Evolutionary conservation across 2,113 vertebrate genomes (phyloP).

Genomic region (Cynocephalus volans): DNA sequence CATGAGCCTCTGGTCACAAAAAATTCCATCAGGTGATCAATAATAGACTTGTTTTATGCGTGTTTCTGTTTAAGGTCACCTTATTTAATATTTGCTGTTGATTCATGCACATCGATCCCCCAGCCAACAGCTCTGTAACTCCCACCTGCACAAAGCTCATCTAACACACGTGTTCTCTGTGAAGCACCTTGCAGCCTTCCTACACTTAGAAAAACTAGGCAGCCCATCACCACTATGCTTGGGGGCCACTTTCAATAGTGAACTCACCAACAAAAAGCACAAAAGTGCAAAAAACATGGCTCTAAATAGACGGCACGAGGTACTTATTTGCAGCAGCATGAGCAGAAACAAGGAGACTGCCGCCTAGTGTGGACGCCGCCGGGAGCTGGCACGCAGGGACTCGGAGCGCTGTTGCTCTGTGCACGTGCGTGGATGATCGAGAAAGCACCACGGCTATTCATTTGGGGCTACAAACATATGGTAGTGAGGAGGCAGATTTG

Average conservation of each 20-base stretch:
- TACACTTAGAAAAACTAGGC: not conserved
- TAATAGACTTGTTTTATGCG: not conserved
- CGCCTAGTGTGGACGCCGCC: no score
- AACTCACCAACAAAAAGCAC: not conserved
- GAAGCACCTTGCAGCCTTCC: not conserved
- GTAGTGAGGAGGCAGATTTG: not conserved
- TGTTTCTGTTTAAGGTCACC: not conserved
- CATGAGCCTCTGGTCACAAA: not conserved
- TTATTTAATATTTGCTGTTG: no score
- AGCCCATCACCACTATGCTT: not conserved
- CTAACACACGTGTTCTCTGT: not conserved
- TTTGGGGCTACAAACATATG: not conserved
- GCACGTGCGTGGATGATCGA: accelerated
- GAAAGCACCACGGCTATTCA: not conserved
- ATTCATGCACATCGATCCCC: not conserved
- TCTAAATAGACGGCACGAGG: not conserved
- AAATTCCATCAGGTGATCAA: not conserved
- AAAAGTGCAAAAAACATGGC: not conserved
- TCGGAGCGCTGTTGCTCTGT: accelerated
- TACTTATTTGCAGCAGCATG: no score
- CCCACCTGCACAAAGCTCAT: not conserved
- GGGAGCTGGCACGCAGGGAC: no score
- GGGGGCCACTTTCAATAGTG: not conserved
- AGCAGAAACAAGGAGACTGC: not conserved
- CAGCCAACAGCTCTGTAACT: accelerated